A percentile compares a stretch with the other conserved stretches of the same genome.
These are phyloP conservation scores for Paragorgia papillata DNA, from an alignment of 92 coral and sea anemone species.

Conservation along the genomic window DNA sequence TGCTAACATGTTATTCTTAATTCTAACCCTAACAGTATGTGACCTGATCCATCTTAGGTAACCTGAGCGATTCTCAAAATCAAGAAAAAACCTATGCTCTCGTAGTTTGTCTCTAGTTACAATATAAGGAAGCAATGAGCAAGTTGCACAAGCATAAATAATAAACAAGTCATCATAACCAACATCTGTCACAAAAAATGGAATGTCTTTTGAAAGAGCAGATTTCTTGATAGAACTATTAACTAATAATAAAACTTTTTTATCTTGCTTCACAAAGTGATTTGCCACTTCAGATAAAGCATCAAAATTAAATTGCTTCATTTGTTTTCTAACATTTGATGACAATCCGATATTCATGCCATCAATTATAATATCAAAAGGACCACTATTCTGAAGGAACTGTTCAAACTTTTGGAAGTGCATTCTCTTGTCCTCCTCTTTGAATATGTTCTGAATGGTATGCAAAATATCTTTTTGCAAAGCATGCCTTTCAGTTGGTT, in stretches of 20 bases:
- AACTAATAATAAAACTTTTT: constrained; percentile 70
- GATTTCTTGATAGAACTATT: constrained; percentile 57
- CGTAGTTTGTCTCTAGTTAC: constrained; percentile 82
- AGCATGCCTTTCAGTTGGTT: constrained; percentile 1
- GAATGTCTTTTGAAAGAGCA: constrained; percentile 48
- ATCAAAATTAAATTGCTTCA: constrained; percentile 54
- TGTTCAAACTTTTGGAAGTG: constrained; percentile 59
- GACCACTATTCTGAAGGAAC: constrained; percentile 51
- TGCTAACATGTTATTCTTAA: constrained; percentile 26
- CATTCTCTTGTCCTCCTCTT: constrained; percentile 7
- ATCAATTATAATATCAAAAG: constrained; percentile 90
- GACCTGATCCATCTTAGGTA: constrained; percentile 83
- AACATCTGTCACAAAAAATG: constrained; percentile 46
- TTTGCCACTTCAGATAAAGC: constrained; percentile 49
- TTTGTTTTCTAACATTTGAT: constrained; percentile 38
- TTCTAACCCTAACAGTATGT: constrained; percentile 66
- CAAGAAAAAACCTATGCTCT: constrained; percentile 81
- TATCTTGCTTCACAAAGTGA: constrained; percentile 60
- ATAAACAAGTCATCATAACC: constrained; percentile 75
- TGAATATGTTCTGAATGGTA: constrained; percentile 30
- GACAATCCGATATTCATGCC: constrained; percentile 86
- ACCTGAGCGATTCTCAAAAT: constrained; percentile 57
- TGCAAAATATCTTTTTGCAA: constrained; percentile 55
- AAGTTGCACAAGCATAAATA: constrained; percentile 85
- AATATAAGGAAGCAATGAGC: constrained; percentile 50